Evolutionary conservation across 1,140 invertebrate genomes (phyloP).

Genomic region (Neuroterus valhalla): DNA sequence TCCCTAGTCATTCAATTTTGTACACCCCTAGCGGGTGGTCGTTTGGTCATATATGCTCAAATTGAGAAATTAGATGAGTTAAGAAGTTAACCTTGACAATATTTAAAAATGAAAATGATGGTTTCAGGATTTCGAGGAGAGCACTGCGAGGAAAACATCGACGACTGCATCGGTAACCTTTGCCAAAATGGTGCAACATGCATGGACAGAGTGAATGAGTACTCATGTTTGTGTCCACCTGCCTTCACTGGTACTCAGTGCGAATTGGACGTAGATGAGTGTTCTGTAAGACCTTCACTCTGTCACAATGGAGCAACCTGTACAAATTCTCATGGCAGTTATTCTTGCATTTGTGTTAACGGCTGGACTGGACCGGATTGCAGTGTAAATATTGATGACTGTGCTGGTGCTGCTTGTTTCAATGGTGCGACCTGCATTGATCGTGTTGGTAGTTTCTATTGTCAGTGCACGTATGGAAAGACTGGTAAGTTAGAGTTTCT

Average conservation of each 20-base stretch:
- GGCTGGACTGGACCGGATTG: constrained; percentile 95
- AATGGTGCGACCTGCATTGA: constrained; percentile 98
- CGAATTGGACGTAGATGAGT: constrained; percentile 88
- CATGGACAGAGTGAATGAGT: constrained; percentile 89
- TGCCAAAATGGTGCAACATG: constrained; percentile 95
- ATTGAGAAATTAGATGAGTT: no score
- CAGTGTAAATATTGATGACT: constrained; percentile 95
- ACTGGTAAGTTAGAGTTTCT: constrained; percentile 81
- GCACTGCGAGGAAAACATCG: constrained; percentile 92
- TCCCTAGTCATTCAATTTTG: no score
- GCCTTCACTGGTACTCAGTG: constrained; percentile 91
- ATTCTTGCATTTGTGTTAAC: constrained; percentile 97
- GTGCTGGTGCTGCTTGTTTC: constrained; percentile 93
- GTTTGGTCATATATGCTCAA: no score
- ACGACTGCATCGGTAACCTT: constrained; percentile 91
- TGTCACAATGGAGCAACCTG: constrained; percentile 97
- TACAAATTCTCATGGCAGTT: constrained; percentile 91
- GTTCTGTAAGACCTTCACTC: constrained; percentile 85
- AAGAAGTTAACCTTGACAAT: no score
- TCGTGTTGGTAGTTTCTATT: constrained; percentile 94
- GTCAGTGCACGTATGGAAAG: constrained; percentile 95
- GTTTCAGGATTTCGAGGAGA: constrained; percentile 87
- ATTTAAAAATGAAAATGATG: constrained; percentile 34
- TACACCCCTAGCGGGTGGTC: no score
- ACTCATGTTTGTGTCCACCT: constrained; percentile 91